Percentiles rank a stretch among this genome's conserved stretches.
These are phyloP conservation scores for Physocephala rufipes DNA, from an alignment of 2,888 invertebrate species.

Conservation along the genomic window DNA sequence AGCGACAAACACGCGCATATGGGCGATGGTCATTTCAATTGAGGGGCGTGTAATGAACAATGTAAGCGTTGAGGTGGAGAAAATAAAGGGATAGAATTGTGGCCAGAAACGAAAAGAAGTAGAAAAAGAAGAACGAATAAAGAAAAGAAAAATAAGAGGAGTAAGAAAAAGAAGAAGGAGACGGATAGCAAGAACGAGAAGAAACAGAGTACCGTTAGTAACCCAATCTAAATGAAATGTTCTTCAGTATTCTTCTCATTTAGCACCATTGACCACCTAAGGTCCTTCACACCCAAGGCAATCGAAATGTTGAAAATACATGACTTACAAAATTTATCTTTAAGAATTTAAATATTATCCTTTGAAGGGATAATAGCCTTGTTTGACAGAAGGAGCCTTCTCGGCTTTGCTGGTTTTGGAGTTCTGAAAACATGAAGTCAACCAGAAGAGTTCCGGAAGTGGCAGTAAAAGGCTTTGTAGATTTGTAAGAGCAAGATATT, in stretches of 20 bases:
- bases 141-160: neutral
- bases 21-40: neutral
- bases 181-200: neutral
- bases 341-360: too few species aligned
- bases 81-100: neutral
- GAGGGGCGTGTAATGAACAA: neutral
- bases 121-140: conserved; percentile 9
- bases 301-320: neutral
- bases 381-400: conserved; percentile 22
- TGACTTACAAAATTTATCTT: conserved; percentile 24
- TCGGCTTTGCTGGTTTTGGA: conserved; percentile 9
- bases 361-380: conserved; percentile 9
- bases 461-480: neutral
- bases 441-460: conserved; percentile 13
- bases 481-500: neutral
- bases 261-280: neutral
- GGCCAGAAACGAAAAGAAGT: neutral
- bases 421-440: conserved; percentile 25
- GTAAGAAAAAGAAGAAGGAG: neutral
- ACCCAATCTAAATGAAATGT: neutral
- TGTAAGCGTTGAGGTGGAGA: neutral
- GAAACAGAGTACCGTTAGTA: too few species aligned
- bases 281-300: neutral
- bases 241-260: neutral
- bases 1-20: too few species aligned